These are phyloP conservation scores for Hyposoter dolosus DNA, from an alignment of 2,888 invertebrate genomes.

Conservation along the genomic window DNA sequence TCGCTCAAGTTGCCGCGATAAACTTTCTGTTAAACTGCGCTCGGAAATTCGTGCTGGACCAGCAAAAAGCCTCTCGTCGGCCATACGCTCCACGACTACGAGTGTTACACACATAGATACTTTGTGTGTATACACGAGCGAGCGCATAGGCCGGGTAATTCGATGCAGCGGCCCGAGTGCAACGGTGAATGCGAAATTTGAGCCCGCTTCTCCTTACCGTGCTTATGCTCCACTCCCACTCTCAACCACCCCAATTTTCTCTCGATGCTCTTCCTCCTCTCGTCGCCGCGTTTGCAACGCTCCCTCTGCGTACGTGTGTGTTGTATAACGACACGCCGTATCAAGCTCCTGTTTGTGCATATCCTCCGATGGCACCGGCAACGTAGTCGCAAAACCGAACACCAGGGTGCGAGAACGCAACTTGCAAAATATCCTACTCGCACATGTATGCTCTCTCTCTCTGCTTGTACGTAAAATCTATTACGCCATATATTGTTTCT, in stretches of 20 bases:
- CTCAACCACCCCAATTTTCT: conserved; percentile 21
- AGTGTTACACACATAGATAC: conserved; percentile 12
- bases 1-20: not conserved
- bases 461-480: conserved; percentile 54
- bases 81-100: not conserved
- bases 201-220: conserved; percentile 50
- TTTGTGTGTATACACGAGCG: not conserved
- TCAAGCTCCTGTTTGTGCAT: conserved; percentile 2
- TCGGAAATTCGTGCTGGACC: conserved; percentile 52
- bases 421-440: conserved; percentile 81
- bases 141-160: conserved; percentile 68
- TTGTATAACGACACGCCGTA: conserved; percentile 57
- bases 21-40: not conserved
- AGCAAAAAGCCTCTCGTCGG: conserved; percentile 8
- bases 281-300: conserved; percentile 21
- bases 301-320: not conserved
- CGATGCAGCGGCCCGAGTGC: conserved; percentile 69
- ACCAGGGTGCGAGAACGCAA: conserved; percentile 47
- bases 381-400: not conserved
- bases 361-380: conserved; percentile 1
- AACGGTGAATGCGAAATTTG: conserved; percentile 68
- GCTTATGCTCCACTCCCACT: not conserved
- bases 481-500: conserved; percentile 23
- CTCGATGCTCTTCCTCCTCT: not conserved
- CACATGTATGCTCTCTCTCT: conserved; percentile 61